Evolutionary conservation across 37 sponge, comb jelly and placozoan species (phyloP).

Genomic region (Axinella damicornis): DNA sequence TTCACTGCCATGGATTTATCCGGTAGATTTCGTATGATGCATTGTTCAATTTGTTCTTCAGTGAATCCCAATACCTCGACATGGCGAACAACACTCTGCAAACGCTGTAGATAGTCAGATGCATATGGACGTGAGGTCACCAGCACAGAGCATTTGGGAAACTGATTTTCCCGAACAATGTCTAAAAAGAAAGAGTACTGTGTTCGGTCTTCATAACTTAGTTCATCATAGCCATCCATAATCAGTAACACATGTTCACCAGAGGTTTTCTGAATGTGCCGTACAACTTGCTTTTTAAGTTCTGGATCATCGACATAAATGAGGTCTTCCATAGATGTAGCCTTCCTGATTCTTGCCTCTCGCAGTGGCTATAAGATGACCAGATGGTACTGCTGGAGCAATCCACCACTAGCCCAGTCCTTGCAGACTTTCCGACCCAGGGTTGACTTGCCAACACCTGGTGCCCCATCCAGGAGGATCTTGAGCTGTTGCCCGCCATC

Average conservation of each 20-base stretch:
- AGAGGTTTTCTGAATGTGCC: background rate
- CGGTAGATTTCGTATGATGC: background rate
- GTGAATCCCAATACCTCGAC: slow-evolving; percentile 26
- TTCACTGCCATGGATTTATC: background rate
- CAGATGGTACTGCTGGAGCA: slow-evolving; percentile 7
- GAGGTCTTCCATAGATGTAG: background rate
- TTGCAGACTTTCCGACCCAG: background rate
- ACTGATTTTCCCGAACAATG: background rate
- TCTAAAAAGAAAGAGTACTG: background rate
- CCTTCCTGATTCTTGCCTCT: background rate
- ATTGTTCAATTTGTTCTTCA: slow-evolving; percentile 2
- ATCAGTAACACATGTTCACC: slow-evolving; percentile 15
- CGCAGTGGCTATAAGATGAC: slow-evolving; percentile 6
- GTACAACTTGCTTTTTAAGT: background rate
- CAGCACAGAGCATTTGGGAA: slow-evolving; percentile 13
- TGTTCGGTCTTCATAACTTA: background rate
- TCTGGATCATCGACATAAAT: background rate
- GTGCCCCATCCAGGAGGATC: slow-evolving; percentile 26
- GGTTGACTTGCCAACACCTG: slow-evolving; percentile 37
- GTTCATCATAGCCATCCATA: slow-evolving; percentile 40
- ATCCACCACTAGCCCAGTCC: slow-evolving; percentile 10
- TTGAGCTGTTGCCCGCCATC: background rate
- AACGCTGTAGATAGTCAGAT: background rate
- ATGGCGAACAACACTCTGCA: background rate
- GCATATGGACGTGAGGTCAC: slow-evolving; percentile 35